Evolutionary conservation across 1,140 invertebrate species (phyloP).

Genomic region (Aphidius ervi): DNA sequence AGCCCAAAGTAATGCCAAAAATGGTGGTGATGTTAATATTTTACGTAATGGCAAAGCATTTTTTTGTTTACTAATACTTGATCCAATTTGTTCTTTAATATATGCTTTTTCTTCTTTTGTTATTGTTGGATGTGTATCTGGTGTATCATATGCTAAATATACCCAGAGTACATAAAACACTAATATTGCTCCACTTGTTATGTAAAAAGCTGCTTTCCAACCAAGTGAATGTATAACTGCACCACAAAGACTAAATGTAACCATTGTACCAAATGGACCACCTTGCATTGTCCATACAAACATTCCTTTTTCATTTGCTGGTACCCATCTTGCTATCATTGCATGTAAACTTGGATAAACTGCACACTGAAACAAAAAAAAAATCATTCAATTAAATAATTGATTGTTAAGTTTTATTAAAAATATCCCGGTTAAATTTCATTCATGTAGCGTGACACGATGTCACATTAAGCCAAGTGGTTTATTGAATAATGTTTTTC

Average conservation of each 20-base stretch:
- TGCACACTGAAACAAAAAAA: constrained; percentile 51
- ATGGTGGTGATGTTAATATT: constrained; percentile 63
- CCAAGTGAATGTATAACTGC: constrained; percentile 61
- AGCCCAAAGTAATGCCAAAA: constrained; percentile 62
- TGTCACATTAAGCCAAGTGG: too few species aligned
- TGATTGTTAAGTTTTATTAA: too few species aligned
- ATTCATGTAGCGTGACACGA: too few species aligned
- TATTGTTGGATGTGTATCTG: constrained; percentile 71
- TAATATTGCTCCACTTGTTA: constrained; percentile 62
- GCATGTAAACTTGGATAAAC: constrained; percentile 69
- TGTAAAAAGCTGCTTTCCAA: constrained; percentile 72
- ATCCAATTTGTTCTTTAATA: constrained; percentile 63
- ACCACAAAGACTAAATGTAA: constrained; percentile 69
- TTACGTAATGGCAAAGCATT: constrained; percentile 42
- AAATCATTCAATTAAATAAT: too few species aligned
- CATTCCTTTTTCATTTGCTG: constrained; percentile 72
- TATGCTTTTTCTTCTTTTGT: constrained; percentile 70
- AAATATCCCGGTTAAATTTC: too few species aligned
- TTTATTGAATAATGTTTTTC: too few species aligned
- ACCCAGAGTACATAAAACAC: constrained; percentile 64
- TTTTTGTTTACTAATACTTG: constrained; percentile 54
- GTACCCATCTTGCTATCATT: constrained; percentile 69
- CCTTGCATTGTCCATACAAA: constrained; percentile 68
- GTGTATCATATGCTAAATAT: constrained; percentile 65
- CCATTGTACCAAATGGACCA: constrained; percentile 71